Evolutionary conservation across 2,888 invertebrate species (phyloP), one percentile per base, ranked within the genome.

Genomic region (Lithosia quadra): DNA sequence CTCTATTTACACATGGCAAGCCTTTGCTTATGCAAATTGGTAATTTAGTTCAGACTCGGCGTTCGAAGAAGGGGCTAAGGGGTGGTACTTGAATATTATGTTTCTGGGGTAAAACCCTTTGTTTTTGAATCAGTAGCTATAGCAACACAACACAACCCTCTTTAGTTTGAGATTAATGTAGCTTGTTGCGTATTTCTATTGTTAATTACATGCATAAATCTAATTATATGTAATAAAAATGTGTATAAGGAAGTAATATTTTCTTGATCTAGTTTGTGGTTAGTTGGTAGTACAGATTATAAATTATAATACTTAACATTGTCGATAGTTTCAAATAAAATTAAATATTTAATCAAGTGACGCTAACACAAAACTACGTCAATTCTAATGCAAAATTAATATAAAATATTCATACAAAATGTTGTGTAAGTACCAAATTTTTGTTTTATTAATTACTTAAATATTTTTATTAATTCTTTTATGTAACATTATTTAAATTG

Each of bases 101-200:
- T 77, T 77, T 76, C 79, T 82, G 76, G 74, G 73, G 76, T 82
- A 75, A 81, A 72, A 72, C 87, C 88, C 88, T 88, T 86, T 89
- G 85, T 86, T 85, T 79, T 76, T 73, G 69, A 68, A 39, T 67
- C 57, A 28, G 84, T 81, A 65, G 63, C 77, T 73, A 81, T 78
- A 76, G 82, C 49, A 73, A 84, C 78, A 72, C 65, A 58, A 64
- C 69, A 72, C 65, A 58, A 64, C 69, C 73, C 73, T 68, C 65
- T 75, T 68, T 70, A 67, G 71, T 68, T 68, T 74, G 73, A 74
- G 63, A 74, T 72, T 78, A 36, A 59, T 70, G 63, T 22, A 34
- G 28, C 56, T 73, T 61, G 61, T 69, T 75, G 62, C 59, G 2
- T 62, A 58, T 39, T 60, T 62, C 59, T 71, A 66, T 22, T 39